Evolutionary conservation across 2,113 vertebrate species (phyloP), one percentile per base, ranked within the genome.

Genomic region (Pogona vitticeps): DNA sequence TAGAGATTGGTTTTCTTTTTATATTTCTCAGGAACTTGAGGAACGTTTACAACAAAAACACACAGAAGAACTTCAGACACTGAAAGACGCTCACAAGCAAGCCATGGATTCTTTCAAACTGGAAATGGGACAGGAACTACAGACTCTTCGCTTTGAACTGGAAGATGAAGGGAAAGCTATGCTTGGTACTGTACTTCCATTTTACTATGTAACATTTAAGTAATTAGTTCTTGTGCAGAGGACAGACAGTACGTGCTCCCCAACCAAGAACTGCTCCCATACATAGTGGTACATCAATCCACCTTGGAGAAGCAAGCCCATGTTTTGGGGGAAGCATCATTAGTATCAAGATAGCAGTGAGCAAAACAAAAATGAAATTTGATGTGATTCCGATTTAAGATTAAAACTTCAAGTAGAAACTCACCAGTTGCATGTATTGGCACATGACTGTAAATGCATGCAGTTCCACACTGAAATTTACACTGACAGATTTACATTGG

Each of bases 81-180:
- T 98, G 85, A 97, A 98, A 92, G 98, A 99, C 84, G 97, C 98
- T 33, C 98, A 99, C 93, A 98, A 98, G 83, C 98, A 98, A 92
- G 98, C 97, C 76, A 97, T 99, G 91, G 98, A 99, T 95, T 97
- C 97, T 42, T 98, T 99, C 92, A 98, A 98, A 88, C 86, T 98
- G 93, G 98, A 99, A 94, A 99, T 99, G 76, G 98, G 98, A 31
- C 98, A 99, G 89, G 98, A 99, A 84, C 97, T 99, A 88, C 99
- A 99, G 90, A 99, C 98, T 0, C 97, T 99, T 15, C 97, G 98
- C 90, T 99, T 99, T 87, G 99, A 99, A 76, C 95, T 99, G 93
- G 98, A 99, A 94, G 98, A 99, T 79, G 99, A 99, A 96, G 98
- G 98, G 91, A 99, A 99, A 95, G 98, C 98, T 89, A 98, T 99